Evolutionary conservation across 2,888 invertebrate species (phyloP).

Genomic region (Hypena proboscidalis): DNA sequence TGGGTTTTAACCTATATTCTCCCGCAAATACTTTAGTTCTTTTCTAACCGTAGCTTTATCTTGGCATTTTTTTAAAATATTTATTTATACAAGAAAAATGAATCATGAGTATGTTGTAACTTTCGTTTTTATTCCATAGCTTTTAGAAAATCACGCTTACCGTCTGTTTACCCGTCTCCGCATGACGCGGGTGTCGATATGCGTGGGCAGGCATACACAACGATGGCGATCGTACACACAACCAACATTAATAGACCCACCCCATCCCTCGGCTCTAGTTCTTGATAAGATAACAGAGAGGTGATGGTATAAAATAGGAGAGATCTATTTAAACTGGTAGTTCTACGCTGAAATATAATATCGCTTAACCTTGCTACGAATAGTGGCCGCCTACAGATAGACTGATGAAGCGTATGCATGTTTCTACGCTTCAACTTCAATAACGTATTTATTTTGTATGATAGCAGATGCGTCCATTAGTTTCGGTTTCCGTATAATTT

Average conservation of each 20-base stretch:
- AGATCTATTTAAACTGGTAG: slow-evolving; percentile 52
- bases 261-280: slow-evolving; percentile 32
- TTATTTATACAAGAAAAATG: too few species aligned
- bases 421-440: slow-evolving; percentile 48
- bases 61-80: too few species aligned
- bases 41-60: too few species aligned
- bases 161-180: slow-evolving; percentile 58
- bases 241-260: slow-evolving; percentile 56
- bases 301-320: slow-evolving; percentile 25
- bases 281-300: slow-evolving; percentile 26
- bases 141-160: slow-evolving; percentile 27
- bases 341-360: slow-evolving; percentile 76
- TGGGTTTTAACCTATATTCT: too few species aligned
- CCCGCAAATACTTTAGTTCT: too few species aligned
- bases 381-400: slow-evolving; percentile 76
- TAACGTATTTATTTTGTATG: slow-evolving; percentile 27
- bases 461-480: slow-evolving; percentile 19
- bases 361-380: slow-evolving; percentile 81
- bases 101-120: slow-evolving; percentile 3
- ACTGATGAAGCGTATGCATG: slow-evolving; percentile 55
- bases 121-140: slow-evolving; percentile 19
- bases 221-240: slow-evolving; percentile 53
- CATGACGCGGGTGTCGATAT: slow-evolving; percentile 66
- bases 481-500: slow-evolving; percentile 16
- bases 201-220: slow-evolving; percentile 65